Percentiles rank a stretch among this genome's conserved stretches.
phyloP scores from a whole-genome alignment of 2,888 invertebrate species.

The Plebejus argus region DNA sequence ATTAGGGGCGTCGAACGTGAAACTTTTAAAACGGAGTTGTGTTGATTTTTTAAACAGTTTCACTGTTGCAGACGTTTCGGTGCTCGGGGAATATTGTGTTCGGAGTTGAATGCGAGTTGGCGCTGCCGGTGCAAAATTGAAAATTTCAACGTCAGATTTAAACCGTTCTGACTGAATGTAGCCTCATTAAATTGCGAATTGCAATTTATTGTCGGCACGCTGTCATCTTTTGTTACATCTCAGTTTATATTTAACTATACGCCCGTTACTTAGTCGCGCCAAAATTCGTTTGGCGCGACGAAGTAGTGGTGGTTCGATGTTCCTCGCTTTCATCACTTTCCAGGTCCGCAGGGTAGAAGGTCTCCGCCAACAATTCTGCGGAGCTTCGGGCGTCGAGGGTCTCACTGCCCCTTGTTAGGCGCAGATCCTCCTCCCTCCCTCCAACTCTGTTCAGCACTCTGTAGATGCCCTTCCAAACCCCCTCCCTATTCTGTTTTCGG shows the following conservation, averaged over 20 bases:
- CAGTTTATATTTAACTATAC: not conserved
- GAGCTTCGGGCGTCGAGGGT: no score
- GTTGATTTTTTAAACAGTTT: slow-evolving; percentile 18
- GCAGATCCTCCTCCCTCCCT: no score
- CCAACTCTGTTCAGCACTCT: no score
- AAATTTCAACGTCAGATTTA: slow-evolving; percentile 55
- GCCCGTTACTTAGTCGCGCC: not conserved
- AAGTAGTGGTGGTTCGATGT: no score
- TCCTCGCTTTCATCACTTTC: no score
- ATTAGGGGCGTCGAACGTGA: slow-evolving; percentile 14
- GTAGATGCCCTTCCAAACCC: no score
- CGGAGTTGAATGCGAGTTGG: slow-evolving; percentile 36
- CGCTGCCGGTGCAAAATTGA: slow-evolving; percentile 40
- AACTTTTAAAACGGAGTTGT: slow-evolving; percentile 17
- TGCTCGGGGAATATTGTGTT: slow-evolving; percentile 37
- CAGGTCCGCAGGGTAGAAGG: no score
- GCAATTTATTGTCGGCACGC: slow-evolving; percentile 48
- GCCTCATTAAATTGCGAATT: slow-evolving; percentile 59
- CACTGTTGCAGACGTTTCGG: slow-evolving; percentile 29
- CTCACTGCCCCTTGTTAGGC: no score
- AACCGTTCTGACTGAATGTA: slow-evolving; percentile 50
- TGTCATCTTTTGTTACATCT: slow-evolving; percentile 37
- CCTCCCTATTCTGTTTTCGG: no score
- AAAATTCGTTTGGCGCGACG: no score
- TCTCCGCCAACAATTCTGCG: no score